Conservation (phyloP, 2,888 invertebrate genomes). For the Coenonympha arcania region DNA sequence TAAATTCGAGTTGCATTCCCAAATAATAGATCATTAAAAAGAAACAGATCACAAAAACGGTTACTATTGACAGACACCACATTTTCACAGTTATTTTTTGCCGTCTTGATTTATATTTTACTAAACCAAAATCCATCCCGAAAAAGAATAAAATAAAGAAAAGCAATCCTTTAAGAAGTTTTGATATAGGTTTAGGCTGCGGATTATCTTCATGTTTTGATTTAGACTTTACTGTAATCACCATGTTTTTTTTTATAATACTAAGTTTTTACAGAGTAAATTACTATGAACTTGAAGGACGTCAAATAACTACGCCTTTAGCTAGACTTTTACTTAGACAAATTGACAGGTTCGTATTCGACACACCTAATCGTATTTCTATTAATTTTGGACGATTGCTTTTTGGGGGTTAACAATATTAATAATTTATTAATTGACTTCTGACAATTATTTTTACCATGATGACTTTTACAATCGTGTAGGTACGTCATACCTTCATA, state of each 20-base stretch:
- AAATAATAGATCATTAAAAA: neutral
- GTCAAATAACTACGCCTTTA: too few species aligned
- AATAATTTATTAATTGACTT: too few species aligned
- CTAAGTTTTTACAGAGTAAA: too few species aligned
- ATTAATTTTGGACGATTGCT: too few species aligned
- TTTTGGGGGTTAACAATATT: too few species aligned
- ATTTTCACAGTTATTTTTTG: neutral
- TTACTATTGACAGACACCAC: neutral
- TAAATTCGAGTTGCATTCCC: neutral
- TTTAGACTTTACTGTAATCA: neutral
- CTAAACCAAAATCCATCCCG: slow-evolving; percentile 8
- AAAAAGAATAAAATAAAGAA: neutral
- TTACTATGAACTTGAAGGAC: neutral
- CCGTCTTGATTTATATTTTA: neutral
- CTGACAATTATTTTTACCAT: too few species aligned
- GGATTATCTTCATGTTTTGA: neutral
- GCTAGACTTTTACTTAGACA: too few species aligned
- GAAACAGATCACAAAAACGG: neutral
- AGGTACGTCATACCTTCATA: too few species aligned
- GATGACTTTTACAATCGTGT: too few species aligned
- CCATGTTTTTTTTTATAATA: too few species aligned
- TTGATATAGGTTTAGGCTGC: neutral
- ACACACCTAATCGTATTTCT: too few species aligned
- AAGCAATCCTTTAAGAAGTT: neutral
- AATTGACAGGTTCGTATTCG: too few species aligned